Evolutionary conservation across 2,113 vertebrate species (phyloP).

Genomic region (Neotragus moschatus): DNA sequence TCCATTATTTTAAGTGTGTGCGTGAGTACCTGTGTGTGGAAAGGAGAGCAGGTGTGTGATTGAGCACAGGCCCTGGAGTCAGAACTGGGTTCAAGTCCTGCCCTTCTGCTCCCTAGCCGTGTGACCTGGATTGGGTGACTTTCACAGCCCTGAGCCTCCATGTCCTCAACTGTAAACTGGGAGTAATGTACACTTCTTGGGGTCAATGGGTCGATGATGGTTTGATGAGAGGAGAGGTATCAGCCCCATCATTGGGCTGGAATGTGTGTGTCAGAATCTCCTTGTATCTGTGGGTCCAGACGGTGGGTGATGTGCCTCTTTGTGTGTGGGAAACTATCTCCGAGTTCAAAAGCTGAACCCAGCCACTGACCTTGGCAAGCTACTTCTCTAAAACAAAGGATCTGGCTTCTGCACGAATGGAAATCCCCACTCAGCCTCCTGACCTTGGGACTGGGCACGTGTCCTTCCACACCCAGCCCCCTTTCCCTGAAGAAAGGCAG

Average conservation of each 20-base stretch:
- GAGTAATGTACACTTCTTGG: accelerated
- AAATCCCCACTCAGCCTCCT: constrained; percentile 61
- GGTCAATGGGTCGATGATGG: not conserved
- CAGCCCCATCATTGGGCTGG: not conserved
- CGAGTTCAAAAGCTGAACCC: not conserved
- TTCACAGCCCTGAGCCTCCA: not conserved
- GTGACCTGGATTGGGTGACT: too few species aligned
- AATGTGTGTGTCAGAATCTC: not conserved
- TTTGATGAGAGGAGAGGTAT: not conserved
- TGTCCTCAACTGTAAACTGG: not conserved
- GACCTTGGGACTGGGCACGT: not conserved
- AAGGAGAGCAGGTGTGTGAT: not conserved
- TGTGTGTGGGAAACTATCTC: not conserved
- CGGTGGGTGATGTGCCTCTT: not conserved
- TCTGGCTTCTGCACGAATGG: constrained; percentile 33
- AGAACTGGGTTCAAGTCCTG: not conserved
- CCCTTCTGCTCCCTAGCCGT: not conserved
- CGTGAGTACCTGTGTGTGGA: accelerated
- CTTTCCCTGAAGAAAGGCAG: not conserved
- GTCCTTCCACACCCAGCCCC: not conserved
- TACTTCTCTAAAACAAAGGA: constrained; percentile 68
- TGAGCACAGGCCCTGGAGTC: not conserved
- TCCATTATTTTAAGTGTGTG: not conserved
- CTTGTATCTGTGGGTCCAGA: not conserved
- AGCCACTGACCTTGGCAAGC: not conserved